Evolutionary conservation across 2,113 vertebrate genomes (phyloP).

Genomic region (Eurypyga helias): DNA sequence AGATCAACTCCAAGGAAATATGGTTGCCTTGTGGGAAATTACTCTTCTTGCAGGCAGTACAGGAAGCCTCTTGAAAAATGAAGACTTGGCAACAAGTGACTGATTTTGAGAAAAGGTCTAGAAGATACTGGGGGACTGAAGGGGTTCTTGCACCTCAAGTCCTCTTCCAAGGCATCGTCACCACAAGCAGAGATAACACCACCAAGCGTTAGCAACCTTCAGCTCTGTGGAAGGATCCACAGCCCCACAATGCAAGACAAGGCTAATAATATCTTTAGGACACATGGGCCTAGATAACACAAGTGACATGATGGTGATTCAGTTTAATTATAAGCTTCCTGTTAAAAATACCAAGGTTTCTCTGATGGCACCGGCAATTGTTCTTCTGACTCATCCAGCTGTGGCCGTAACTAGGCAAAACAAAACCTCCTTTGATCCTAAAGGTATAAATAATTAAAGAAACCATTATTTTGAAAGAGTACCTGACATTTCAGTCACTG

Average conservation of each 20-base stretch:
- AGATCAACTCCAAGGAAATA: not conserved
- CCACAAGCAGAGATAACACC: not conserved
- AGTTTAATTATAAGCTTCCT: slow-evolving; percentile 13
- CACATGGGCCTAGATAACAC: not conserved
- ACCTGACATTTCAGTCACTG: not conserved
- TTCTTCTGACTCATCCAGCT: slow-evolving; percentile 51
- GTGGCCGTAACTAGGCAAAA: not conserved
- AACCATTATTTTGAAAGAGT: not conserved
- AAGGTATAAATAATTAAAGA: slow-evolving; percentile 26
- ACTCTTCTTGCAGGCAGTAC: not conserved
- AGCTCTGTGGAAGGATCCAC: not conserved
- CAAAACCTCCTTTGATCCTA: not conserved
- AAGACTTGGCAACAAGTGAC: not conserved
- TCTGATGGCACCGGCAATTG: not conserved
- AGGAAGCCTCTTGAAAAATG: not conserved
- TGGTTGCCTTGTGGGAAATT: not conserved
- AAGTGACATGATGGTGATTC: not conserved
- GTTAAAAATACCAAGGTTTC: slow-evolving; percentile 3
- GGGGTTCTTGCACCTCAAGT: not conserved
- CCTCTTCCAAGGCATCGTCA: not conserved
- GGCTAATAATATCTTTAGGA: not conserved
- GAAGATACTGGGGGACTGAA: fast-evolving
- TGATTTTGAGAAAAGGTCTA: not conserved
- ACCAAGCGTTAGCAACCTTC: not conserved
- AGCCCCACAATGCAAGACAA: not conserved